Conservation (phyloP, 2,888 invertebrate species). For the Salpingus planirostris region DNA sequence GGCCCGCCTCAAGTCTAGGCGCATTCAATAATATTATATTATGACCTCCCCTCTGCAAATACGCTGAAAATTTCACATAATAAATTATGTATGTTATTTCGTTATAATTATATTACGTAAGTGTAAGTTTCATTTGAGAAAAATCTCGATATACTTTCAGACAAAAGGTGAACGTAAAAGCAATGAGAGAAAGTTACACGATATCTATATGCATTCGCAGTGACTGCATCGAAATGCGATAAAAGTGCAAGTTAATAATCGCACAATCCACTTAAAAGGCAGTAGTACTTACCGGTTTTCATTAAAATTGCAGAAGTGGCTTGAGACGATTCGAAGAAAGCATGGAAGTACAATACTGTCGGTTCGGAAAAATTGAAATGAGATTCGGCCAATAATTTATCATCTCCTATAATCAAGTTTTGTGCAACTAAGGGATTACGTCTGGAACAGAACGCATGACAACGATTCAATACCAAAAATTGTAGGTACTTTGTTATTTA, state of each 20-base stretch:
- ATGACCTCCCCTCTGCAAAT: constrained; percentile 48
- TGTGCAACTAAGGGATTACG: constrained; percentile 49
- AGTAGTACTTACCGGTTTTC: constrained; percentile 46
- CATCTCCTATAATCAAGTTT: constrained; percentile 44
- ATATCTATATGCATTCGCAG: no score
- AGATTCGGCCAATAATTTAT: constrained; percentile 47
- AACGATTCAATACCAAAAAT: no score
- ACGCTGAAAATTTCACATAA: constrained; percentile 42
- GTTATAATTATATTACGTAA: no score
- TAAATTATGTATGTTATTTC: no score
- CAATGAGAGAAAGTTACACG: no score
- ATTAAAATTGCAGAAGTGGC: constrained; percentile 48
- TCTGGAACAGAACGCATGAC: constrained; percentile 38
- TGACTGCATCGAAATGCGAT: no score
- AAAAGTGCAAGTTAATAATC: no score
- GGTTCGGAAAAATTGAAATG: constrained; percentile 50
- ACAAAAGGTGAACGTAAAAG: no score
- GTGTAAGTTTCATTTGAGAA: no score
- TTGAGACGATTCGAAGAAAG: constrained; percentile 52
- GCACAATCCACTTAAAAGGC: no score
- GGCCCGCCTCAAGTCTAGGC: constrained; percentile 49
- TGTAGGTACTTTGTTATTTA: no score
- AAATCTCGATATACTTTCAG: background rate
- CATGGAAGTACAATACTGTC: constrained; percentile 54
- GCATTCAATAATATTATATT: constrained; percentile 54